Percentiles rank a stretch among this genome's conserved stretches.
Evolutionary conservation across 2,888 invertebrate genomes (phyloP).

Genomic region (Euplexia lucipara): DNA sequence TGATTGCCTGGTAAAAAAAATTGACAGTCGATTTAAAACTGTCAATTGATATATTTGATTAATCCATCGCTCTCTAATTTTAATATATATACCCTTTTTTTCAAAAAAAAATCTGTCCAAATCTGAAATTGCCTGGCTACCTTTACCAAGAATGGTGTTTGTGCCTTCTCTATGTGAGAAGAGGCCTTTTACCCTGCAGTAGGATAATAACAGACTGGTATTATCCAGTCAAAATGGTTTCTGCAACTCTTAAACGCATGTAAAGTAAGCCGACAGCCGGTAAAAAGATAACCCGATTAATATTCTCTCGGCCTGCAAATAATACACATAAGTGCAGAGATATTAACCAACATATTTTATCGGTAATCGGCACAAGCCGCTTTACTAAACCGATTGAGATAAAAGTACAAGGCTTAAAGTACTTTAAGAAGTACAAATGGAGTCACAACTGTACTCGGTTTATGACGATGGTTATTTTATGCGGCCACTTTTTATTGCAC

Average conservation of each 20-base stretch:
- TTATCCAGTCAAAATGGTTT: background rate
- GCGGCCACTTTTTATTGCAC: conserved; percentile 71
- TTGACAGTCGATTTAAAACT: too few species aligned
- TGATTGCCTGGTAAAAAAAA: too few species aligned
- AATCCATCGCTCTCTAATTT: too few species aligned
- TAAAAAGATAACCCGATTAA: conserved; percentile 33
- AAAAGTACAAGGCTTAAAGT: conserved; percentile 67
- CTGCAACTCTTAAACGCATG: background rate
- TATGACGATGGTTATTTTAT: conserved; percentile 77
- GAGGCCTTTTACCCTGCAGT: too few species aligned
- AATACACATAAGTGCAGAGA: conserved; percentile 45
- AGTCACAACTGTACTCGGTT: conserved; percentile 73
- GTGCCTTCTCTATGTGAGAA: too few species aligned
- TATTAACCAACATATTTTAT: conserved; percentile 58
- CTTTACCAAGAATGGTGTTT: too few species aligned
- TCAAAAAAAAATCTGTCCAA: too few species aligned
- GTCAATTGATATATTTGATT: too few species aligned
- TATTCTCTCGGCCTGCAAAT: conserved; percentile 21
- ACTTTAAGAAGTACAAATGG: conserved; percentile 72
- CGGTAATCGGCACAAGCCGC: conserved; percentile 58
- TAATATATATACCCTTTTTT: too few species aligned
- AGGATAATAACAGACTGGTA: too few species aligned
- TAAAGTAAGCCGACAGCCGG: conserved; percentile 15
- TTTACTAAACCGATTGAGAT: conserved; percentile 68
- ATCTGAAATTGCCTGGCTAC: too few species aligned